phyloP scores from a whole-genome alignment of 2,888 invertebrate species.

The Apamea epomidion region DNA sequence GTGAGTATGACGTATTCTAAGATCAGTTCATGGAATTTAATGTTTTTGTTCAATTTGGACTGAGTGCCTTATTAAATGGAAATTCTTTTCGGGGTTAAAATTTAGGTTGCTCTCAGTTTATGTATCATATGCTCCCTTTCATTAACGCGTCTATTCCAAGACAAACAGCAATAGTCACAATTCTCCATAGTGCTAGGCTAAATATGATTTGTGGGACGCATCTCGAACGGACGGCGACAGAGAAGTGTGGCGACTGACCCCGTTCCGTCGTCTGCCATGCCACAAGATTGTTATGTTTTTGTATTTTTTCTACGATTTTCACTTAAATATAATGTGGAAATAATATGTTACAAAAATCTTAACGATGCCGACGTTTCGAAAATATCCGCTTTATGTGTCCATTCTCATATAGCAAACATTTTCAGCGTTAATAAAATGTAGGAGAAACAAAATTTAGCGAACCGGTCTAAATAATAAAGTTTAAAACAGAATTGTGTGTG shows the following conservation, averaged over 20 bases:
- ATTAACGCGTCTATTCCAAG: slow-evolving; percentile 83
- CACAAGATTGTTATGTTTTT: slow-evolving; percentile 68
- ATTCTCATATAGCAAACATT: slow-evolving; percentile 31
- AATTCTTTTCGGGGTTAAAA: slow-evolving; percentile 61
- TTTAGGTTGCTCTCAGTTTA: slow-evolving; percentile 76
- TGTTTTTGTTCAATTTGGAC: slow-evolving; percentile 32
- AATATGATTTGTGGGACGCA: slow-evolving; percentile 87
- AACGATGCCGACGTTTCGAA: slow-evolving; percentile 47
- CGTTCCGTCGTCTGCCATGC: slow-evolving; percentile 75
- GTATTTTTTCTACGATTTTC: slow-evolving; percentile 64
- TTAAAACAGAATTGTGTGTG: background rate
- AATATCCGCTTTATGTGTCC: slow-evolving; percentile 40
- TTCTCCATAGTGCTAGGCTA: slow-evolving; percentile 82
- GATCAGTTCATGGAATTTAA: slow-evolving; percentile 26
- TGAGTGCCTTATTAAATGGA: slow-evolving; percentile 51
- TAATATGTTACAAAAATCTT: slow-evolving; percentile 61
- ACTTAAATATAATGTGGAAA: slow-evolving; percentile 60
- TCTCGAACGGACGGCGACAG: slow-evolving; percentile 79
- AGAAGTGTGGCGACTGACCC: slow-evolving; percentile 81
- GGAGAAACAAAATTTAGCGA: background rate
- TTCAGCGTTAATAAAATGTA: slow-evolving; percentile 10
- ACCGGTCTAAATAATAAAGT: background rate
- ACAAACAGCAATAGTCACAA: slow-evolving; percentile 83
- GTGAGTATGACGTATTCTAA: slow-evolving; percentile 13
- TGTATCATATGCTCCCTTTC: slow-evolving; percentile 80